Base-by-base conservation (phyloP, 2,888 invertebrate species). In the Ypsolopha sequella region DNA sequence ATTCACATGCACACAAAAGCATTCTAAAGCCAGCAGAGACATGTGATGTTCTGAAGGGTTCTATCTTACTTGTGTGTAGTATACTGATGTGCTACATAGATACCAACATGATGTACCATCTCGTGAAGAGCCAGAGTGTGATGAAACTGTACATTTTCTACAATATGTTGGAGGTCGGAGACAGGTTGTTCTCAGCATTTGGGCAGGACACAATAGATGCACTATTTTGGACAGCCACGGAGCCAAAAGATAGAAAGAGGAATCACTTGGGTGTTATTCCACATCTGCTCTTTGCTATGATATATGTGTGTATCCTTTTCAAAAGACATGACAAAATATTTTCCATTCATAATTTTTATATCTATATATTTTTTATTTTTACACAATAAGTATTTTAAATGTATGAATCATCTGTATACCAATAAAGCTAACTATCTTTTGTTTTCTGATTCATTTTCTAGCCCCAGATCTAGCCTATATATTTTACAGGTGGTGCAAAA, bases 71-170 rank as follows among this genome's bases (percentile, higher is more conserved):
- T 57, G 80, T 93, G 39, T 94, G 95, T 65, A 94, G 94, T 68
- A 89, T 93, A 62, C 78, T 94, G 53, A 95, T 98, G 90, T 92
- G 95, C 66, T 94, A 95, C 65, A 93, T 99, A 57, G 99, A 99
- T 74, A 98, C 97, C 41, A 98, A 98, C 61, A 95, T 99, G 89
- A 93, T 99, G 88, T 99, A 99, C 81, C 99, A 99, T 77, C 89
- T 98, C 64, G 95, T 96, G 46, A 96, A 96, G 74, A 98, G 98
- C 65, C 99, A 99, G 73, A 98, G 98, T 59, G 97, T 99, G 56
- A 99, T 99, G 79, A 99, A 99, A 72, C 87, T 99, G 59, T 99
- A 99, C 73, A 98, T 99, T 72, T 98, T 99, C 86, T 99, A 97
- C 79, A 99, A 99, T 76, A 99, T 99, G 98, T 85, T 99, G 54